phyloP scores from a whole-genome alignment of 2,797 vertebrate species.

The Staurois parvus region DNA sequence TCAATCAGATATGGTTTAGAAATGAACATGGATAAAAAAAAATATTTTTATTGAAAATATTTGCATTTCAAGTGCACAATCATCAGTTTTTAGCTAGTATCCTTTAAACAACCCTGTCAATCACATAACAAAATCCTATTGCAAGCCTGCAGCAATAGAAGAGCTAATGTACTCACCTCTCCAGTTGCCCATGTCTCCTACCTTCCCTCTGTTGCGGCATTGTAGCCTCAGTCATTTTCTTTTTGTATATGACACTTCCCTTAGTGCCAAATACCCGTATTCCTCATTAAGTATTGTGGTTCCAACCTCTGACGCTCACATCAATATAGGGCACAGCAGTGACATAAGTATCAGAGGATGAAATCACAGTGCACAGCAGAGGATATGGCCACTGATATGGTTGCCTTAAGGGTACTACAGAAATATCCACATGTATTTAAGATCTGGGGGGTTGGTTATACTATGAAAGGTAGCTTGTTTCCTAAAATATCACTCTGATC shows the following conservation, averaged over 20 bases:
- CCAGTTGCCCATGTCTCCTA: not conserved
- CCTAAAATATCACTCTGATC: not conserved
- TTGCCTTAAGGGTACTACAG: not conserved
- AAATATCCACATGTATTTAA: not conserved
- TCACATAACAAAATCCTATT: not conserved
- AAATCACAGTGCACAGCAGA: no score
- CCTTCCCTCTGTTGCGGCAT: no score
- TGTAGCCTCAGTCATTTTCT: no score
- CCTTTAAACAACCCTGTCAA: no score
- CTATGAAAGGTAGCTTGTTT: not conserved
- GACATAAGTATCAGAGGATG: no score
- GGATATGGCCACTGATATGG: not conserved
- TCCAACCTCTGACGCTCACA: no score
- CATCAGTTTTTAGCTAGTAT: no score
- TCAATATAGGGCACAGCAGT: no score
- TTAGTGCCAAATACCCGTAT: no score
- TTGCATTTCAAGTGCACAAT: not conserved
- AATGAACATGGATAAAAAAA: not conserved
- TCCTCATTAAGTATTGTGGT: no score
- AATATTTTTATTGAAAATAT: not conserved
- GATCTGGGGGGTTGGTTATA: not conserved
- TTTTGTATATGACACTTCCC: not conserved
- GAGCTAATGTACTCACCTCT: not conserved
- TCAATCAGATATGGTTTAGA: not conserved
- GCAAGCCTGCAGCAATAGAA: not conserved